Conservation (phyloP, 2,888 invertebrate species). For the Stratiomys singularior region DNA sequence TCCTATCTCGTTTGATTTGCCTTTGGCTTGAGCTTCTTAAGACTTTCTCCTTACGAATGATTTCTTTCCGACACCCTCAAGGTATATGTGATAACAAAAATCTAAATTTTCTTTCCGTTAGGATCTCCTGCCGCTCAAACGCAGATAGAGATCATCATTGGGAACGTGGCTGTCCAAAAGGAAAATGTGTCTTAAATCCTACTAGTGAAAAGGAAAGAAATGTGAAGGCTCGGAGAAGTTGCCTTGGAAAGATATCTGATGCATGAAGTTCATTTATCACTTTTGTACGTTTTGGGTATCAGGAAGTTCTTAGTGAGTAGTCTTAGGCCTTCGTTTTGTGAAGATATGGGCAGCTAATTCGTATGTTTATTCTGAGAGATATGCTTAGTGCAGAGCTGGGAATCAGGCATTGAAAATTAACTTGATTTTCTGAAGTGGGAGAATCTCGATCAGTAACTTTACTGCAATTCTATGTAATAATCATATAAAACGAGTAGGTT, state of each 20-base stretch:
- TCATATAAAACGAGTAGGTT: no score
- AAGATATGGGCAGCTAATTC: not conserved
- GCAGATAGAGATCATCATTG: constrained; percentile 1
- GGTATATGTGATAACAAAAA: constrained; percentile 2
- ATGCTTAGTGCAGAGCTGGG: not conserved
- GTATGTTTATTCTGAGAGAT: not conserved
- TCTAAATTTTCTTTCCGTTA: constrained; percentile 6
- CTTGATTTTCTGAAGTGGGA: no score
- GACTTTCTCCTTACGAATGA: not conserved
- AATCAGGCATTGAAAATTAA: no score
- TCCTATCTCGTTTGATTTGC: not conserved
- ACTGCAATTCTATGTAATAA: no score
- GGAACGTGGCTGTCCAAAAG: constrained; percentile 25
- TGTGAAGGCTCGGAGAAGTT: not conserved
- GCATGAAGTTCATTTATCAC: constrained; percentile 46
- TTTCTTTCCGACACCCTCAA: not conserved
- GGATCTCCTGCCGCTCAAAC: not conserved
- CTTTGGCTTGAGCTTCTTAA: not conserved
- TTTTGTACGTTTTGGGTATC: not conserved
- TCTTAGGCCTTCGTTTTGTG: not conserved
- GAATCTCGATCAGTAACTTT: no score
- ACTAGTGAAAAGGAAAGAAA: not conserved
- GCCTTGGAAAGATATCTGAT: constrained; percentile 35
- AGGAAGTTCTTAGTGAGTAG: constrained; percentile 8
- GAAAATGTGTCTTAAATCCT: constrained; percentile 22